These are phyloP conservation scores for Naso thynnoides DNA, from an alignment of 2,797 vertebrate species.

Conservation along the genomic window DNA sequence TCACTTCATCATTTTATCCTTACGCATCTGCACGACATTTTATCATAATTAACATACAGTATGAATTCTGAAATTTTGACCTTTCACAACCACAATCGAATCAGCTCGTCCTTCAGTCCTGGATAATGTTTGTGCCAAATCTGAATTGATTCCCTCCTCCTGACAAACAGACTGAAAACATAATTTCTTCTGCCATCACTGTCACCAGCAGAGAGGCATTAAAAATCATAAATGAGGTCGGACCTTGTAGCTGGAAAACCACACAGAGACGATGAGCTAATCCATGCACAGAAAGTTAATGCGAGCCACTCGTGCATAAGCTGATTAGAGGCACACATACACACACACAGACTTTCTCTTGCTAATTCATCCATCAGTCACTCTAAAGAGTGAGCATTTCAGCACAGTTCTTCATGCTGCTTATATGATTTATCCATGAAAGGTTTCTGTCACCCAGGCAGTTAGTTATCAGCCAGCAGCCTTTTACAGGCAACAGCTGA, in stretches of 20 bases:
- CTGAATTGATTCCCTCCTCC: too few relatives aligned
- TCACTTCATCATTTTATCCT: too few relatives aligned
- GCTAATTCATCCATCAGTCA: constrained; percentile 17
- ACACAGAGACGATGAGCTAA: constrained; percentile 48
- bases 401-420: background rate
- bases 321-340: constrained; percentile 56
- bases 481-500: constrained; percentile 7
- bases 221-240: constrained; percentile 34
- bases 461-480: background rate
- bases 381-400: constrained; percentile 6
- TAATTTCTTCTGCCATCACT: too few relatives aligned
- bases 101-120: too few relatives aligned
- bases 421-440: constrained; percentile 7
- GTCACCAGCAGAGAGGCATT: too few relatives aligned
- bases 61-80: too few relatives aligned
- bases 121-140: too few relatives aligned
- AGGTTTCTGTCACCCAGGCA: constrained; percentile 16
- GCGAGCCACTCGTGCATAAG: constrained; percentile 42
- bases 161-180: too few relatives aligned
- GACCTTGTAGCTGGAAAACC: constrained; percentile 31
- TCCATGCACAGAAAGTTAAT: constrained; percentile 51
- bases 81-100: too few relatives aligned
- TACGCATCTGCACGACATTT: too few relatives aligned
- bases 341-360: constrained; percentile 26
- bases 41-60: too few relatives aligned